Conservation (phyloP, 2,888 invertebrate species). For the Melangyna quadrimaculata region DNA sequence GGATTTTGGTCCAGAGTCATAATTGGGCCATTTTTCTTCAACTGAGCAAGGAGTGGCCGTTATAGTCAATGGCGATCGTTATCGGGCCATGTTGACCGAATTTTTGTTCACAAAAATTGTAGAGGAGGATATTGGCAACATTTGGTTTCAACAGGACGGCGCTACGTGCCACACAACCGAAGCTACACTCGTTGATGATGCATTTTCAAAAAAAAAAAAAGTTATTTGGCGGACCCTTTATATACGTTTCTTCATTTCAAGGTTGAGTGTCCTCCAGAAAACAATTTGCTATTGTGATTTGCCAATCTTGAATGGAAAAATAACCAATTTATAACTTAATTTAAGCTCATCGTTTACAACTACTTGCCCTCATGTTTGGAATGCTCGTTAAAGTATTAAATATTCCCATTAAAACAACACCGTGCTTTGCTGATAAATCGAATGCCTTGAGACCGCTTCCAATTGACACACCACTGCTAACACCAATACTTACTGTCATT, state of each 20-base stretch:
- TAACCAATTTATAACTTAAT: neutral
- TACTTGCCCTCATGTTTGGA: neutral
- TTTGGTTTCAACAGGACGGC: too few relatives aligned
- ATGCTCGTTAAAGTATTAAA: constrained; percentile 83
- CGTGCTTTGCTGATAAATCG: constrained; percentile 85
- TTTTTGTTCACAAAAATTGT: too few relatives aligned
- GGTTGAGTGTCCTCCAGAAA: constrained; percentile 85
- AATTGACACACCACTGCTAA: constrained; percentile 76
- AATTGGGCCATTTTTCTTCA: too few relatives aligned
- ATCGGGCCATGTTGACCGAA: too few relatives aligned
- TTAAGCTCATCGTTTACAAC: neutral
- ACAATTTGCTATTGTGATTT: constrained; percentile 86
- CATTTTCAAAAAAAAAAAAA: too few relatives aligned
- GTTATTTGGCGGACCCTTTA: too few relatives aligned
- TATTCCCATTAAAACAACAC: constrained; percentile 86
- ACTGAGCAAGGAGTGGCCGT: too few relatives aligned
- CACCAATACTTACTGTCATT: constrained; percentile 83
- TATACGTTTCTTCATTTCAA: constrained; percentile 85
- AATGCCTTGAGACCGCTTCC: constrained; percentile 83
- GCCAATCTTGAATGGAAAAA: neutral
- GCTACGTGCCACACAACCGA: too few relatives aligned
- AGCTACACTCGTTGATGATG: too few relatives aligned
- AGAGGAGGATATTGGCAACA: too few relatives aligned
- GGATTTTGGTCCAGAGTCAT: too few relatives aligned
- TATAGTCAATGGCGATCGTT: too few relatives aligned